Evolutionary conservation across 1,140 invertebrate genomes (phyloP), one percentile per base, ranked within the genome.

Genomic region (Acyrthosiphon pisum): DNA sequence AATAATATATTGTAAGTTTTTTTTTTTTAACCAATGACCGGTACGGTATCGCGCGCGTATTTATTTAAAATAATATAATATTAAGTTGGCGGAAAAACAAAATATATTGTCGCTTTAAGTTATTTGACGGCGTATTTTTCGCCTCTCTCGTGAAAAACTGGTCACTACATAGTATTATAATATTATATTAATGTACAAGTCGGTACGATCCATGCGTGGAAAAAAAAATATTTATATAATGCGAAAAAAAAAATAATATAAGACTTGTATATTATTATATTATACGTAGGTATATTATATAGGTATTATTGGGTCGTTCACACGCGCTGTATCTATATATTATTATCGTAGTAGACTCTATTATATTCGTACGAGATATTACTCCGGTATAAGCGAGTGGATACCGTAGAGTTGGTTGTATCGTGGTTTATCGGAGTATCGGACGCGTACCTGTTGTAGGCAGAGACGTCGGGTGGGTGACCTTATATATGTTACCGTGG

Each of bases 391-490:
- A 68, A 83, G 53, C 22, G 50, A 6, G 37, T n/a, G 68, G 9
- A 53, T 22, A 53, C 3, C 20, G 20, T 22, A 53, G 20, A 53
- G 50, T 53, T 50, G 48, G 50, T 53, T 50, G 48, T 50, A 50
- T 50, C 48, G 48, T 48, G 48, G 48, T 37, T 23, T 60, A 60
- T 30, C 60, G 60, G 4, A n/a, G 60, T 76, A 44, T 37, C 20
- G 41, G 76, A 84, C 76, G n/a, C 35, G 90, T 92, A 76, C 60
- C 60, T 76, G 60, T 2, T 76, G 60, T 2, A 6, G 14, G 14
- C 14, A 76, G 30, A 76, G 60, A n/a, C n/a, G 35, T 81, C 91
- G 91, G 91, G 91, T 93, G 81, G 91, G 81, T 86, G 91, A 93
- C 91, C 91, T 93, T 56, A 81, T 11, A 81, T 11, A 76, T 23